A percentile compares a stretch with the other conserved stretches of the same genome.
Conservation (phyloP, 2,888 invertebrate genomes). For the Myopa tessellatipennis region DNA sequence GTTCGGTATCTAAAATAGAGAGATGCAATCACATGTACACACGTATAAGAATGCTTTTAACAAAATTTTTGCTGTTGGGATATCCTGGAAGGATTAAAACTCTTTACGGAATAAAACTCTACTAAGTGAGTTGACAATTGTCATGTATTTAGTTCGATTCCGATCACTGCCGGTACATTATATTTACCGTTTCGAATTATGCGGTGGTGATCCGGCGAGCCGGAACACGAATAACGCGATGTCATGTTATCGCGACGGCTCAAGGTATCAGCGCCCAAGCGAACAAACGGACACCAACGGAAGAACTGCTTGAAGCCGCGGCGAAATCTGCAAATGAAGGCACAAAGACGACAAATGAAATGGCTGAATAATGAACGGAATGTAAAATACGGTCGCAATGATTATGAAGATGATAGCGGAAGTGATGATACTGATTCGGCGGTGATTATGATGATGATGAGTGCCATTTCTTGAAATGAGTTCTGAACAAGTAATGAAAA, state of each 20-base stretch:
- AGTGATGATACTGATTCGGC: not conserved
- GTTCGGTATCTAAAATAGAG: conserved; percentile 62
- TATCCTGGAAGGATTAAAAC: too few relatives aligned
- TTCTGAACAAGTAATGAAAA: not conserved
- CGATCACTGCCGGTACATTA: conserved; percentile 14
- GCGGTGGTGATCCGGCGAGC: conserved; percentile 79
- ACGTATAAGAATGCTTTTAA: not conserved
- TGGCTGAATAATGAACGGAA: not conserved
- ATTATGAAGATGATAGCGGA: not conserved
- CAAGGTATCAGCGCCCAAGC: conserved; percentile 76
- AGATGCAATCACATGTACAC: not conserved
- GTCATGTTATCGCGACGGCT: conserved; percentile 81
- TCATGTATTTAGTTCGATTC: conserved; percentile 13
- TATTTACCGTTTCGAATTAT: conserved; percentile 76
- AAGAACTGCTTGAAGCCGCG: conserved; percentile 94
- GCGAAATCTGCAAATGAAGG: conserved; percentile 78
- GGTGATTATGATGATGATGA: not conserved
- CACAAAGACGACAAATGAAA: not conserved
- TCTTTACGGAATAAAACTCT: too few relatives aligned
- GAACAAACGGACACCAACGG: conserved; percentile 85
- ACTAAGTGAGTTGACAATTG: not conserved
- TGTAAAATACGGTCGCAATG: not conserved
- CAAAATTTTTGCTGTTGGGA: not conserved
- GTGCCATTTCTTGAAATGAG: not conserved
- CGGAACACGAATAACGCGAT: conserved; percentile 81